Conservation (phyloP, 2,888 invertebrate species). For the Cheilosia scutellata region DNA sequence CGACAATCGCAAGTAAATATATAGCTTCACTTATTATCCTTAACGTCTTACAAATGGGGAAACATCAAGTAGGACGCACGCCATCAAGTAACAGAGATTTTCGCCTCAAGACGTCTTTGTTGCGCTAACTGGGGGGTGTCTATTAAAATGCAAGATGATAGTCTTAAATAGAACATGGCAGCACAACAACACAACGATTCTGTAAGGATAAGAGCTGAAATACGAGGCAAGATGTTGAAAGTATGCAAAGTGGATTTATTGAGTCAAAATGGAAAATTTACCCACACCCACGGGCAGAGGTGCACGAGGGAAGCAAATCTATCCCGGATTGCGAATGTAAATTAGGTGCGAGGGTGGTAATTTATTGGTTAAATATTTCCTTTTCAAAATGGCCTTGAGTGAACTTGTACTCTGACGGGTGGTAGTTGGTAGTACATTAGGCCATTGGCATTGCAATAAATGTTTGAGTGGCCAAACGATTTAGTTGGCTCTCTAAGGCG, state of each 20-base stretch:
- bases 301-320: background rate
- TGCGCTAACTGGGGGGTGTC: conserved; percentile 47
- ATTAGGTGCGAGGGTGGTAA: conserved; percentile 40
- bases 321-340: conserved; percentile 31
- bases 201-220: conserved; percentile 31
- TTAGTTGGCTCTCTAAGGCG: too few relatives aligned
- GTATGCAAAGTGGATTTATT: conserved; percentile 84
- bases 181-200: conserved; percentile 31
- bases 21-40: conserved; percentile 74
- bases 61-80: conserved; percentile 70
- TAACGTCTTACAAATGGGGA: conserved; percentile 74
- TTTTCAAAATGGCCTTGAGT: background rate
- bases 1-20: conserved; percentile 69
- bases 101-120: conserved; percentile 49
- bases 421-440: too few relatives aligned
- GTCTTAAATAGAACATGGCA: conserved; percentile 44
- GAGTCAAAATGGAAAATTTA: conserved; percentile 83
- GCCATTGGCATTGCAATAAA: too few relatives aligned
- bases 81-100: conserved; percentile 28
- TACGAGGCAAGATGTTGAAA: conserved; percentile 54
- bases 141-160: conserved; percentile 70
- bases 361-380: conserved; percentile 35
- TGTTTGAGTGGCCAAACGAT: too few relatives aligned
- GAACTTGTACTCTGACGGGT: too few relatives aligned
- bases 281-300: conserved; percentile 19